Percentiles rank a stretch among this genome's conserved stretches.
Evolutionary conservation across 2,113 vertebrate species (phyloP).

Genomic region (Oostethus manadensis): DNA sequence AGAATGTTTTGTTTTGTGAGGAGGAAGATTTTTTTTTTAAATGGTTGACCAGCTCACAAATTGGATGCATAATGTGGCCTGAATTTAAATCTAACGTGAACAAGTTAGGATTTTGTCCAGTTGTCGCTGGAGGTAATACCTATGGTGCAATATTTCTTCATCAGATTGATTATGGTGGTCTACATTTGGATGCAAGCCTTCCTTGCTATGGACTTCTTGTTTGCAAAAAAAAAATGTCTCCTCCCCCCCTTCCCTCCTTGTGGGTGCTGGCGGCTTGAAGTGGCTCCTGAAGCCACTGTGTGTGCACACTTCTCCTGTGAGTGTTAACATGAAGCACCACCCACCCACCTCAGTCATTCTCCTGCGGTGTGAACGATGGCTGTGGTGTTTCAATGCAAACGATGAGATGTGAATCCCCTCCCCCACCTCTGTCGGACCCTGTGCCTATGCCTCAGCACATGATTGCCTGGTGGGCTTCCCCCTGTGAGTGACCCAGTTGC

Average conservation of each 20-base stretch:
- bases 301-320: slow-evolving; percentile 1
- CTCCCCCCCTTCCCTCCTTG: slow-evolving; percentile 20
- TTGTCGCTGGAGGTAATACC: slow-evolving; percentile 1
- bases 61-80: slow-evolving; percentile 22
- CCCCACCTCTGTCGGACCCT: slow-evolving; percentile 35
- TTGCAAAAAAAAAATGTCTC: neutral
- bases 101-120: neutral
- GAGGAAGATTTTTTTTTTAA: slow-evolving; percentile 29
- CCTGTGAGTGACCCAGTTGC: slow-evolving; percentile 73
- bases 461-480: slow-evolving; percentile 62
- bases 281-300: slow-evolving; percentile 22
- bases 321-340: slow-evolving; percentile 21
- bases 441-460: slow-evolving; percentile 62
- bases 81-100: slow-evolving; percentile 16
- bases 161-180: slow-evolving; percentile 4
- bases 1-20: neutral
- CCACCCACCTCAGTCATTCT: slow-evolving; percentile 34
- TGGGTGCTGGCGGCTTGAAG: slow-evolving; percentile 33
- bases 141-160: slow-evolving; percentile 11
- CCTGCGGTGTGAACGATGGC: slow-evolving; percentile 45
- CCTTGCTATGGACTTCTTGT: neutral
- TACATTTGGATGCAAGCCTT: no score
- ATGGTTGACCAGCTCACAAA: slow-evolving; percentile 19
- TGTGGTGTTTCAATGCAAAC: slow-evolving; percentile 43
- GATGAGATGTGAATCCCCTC: slow-evolving; percentile 51